These are phyloP conservation scores for Oryctolagus cuniculus DNA, from an alignment of 2,113 vertebrate species.

Conservation along the genomic window mOryCun1.1 NC_091437.1:8064501-8065000, in stretches of 20 bases:
- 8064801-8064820: background rate
- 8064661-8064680: background rate
- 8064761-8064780: background rate
- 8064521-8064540: background rate
- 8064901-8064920: background rate
- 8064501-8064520: background rate
- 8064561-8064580: background rate
- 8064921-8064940: background rate
- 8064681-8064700: background rate
- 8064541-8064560: background rate
- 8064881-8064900: background rate
- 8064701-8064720: background rate
- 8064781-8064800: background rate
- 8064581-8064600: constrained; percentile 31
- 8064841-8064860: background rate
- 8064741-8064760: background rate
- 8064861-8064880: background rate
- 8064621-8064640: constrained; percentile 21
- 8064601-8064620: constrained; percentile 52
- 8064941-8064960: background rate
- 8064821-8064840: background rate
- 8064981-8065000: background rate
- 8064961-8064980: background rate
- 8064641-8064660: constrained; percentile 30
- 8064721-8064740: background rate